A percentile compares a stretch with the other conserved stretches of the same genome.
Evolutionary conservation across 1,140 invertebrate genomes (phyloP).

Genomic region (Hestina assimilis): DNA sequence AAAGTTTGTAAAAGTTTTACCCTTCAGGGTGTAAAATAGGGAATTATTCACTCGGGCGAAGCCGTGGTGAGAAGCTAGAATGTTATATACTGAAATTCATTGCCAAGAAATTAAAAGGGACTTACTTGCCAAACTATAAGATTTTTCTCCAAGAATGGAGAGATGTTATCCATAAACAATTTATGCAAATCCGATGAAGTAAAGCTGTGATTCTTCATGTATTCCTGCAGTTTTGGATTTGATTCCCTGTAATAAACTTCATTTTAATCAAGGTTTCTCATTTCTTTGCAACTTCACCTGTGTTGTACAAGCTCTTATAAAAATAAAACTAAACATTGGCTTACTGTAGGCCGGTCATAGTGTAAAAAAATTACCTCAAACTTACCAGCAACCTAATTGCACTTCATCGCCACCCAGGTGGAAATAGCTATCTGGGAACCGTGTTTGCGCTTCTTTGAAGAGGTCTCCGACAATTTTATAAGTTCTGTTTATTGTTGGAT

Average conservation of each 20-base stretch:
- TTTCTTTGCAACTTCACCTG: no score
- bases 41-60: no score
- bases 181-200: constrained; percentile 56
- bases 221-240: constrained; percentile 85
- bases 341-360: no score
- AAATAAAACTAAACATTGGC: no score
- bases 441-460: constrained; percentile 82
- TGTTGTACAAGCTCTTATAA: no score
- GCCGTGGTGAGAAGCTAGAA: no score
- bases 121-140: constrained; percentile 96
- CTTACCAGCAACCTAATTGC: constrained; percentile 89
- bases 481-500: constrained; percentile 82
- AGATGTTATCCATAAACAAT: constrained; percentile 48
- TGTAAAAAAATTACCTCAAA: no score
- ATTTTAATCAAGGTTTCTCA: no score
- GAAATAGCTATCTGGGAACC: constrained; percentile 88
- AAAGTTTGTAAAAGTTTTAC: no score
- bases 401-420: constrained; percentile 97
- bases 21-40: no score
- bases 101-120: no score
- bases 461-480: constrained; percentile 85
- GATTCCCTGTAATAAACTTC: constrained; percentile 79
- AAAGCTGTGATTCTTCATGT: constrained; percentile 83
- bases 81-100: no score
- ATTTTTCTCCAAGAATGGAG: constrained; percentile 54